These are phyloP conservation scores for Nomada goodeniana DNA, from an alignment of 2,888 invertebrate species.

Conservation along the genomic window DNA sequence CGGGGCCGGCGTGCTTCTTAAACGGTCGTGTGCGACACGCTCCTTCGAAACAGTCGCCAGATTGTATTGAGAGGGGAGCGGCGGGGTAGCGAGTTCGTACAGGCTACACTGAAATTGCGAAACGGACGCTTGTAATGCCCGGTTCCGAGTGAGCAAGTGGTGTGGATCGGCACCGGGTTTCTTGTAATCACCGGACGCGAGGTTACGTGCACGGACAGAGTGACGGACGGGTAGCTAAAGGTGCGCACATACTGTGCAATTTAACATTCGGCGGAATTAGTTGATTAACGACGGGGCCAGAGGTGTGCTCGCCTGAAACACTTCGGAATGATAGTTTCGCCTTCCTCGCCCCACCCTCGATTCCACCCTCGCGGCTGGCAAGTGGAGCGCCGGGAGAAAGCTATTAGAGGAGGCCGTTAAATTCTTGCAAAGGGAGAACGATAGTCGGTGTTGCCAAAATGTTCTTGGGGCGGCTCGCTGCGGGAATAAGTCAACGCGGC, in stretches of 20 bases:
- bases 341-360: slow-evolving; percentile 18
- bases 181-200: slow-evolving; percentile 77
- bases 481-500: too few relatives aligned
- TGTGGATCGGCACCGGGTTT: slow-evolving; percentile 71
- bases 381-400: too few relatives aligned
- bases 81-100: slow-evolving; percentile 41
- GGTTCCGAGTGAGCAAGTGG: slow-evolving; percentile 69
- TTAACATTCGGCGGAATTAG: slow-evolving; percentile 76
- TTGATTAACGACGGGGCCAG: slow-evolving; percentile 69
- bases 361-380: slow-evolving; percentile 49
- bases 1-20: background rate
- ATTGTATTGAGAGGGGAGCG: background rate
- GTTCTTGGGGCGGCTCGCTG: too few relatives aligned
- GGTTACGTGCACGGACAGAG: slow-evolving; percentile 72
- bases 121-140: slow-evolving; percentile 67
- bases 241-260: slow-evolving; percentile 67
- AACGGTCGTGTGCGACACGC: background rate
- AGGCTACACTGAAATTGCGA: background rate
- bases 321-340: slow-evolving; percentile 16
- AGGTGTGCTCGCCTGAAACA: slow-evolving; percentile 20
- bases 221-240: slow-evolving; percentile 69
- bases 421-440: too few relatives aligned
- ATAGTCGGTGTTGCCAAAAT: too few relatives aligned
- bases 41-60: too few relatives aligned
- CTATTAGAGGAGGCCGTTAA: background rate